Base-by-base conservation (phyloP, 92 coral and sea anemone genomes). In the Palythoa heliodiscus region DNA sequence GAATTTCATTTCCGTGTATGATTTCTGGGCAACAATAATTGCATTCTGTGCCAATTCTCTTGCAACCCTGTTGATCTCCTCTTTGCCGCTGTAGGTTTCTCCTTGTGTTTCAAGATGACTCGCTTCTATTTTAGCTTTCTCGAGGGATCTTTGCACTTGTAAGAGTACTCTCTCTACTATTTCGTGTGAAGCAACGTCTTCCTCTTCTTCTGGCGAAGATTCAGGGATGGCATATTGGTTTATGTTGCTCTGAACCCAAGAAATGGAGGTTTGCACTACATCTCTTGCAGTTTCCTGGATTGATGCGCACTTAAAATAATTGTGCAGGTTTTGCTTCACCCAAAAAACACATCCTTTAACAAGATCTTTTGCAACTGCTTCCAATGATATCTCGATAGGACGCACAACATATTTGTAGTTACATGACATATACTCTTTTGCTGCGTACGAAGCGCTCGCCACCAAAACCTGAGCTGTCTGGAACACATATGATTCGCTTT, bases 1-100 rank as follows among this genome's bases (percentile, higher is more conserved):
- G 17, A 57, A 88, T 63, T 77, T 71, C 9, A 69, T 40, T 38
- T 61, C 86, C 60, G 76, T 53, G 12, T 83, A 17, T 4, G 90
- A 71, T 20, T 78, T 87, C 16, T 87, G 89, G 55, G 90, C 93
- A 5, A 61, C 68, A 8, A 83, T 76, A 35, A 90, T 80, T 5
- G 93, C 93, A 57, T 87, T 71, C 54, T 71, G 23, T 48, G 88
- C 90, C 66, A 90, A 82, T 52, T 82, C 75, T 64, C 76, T 85
- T 1, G 93, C 90, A 43, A 89, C 87, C 66, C 84, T 74, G 39
- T 77, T 72, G 20, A 90, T 80, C 38, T 70, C 83, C 13, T 70
- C 58, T 24, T 64, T 61, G 40, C 24, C 71, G 13, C 58, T 47
- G 55, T 61, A 52, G 25, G 10, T 4, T 22, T 47, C 5, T 25